Percentiles rank a stretch among this genome's conserved stretches.
Conservation (phyloP, 2,113 vertebrate species). For the Eira barbara region DNA sequence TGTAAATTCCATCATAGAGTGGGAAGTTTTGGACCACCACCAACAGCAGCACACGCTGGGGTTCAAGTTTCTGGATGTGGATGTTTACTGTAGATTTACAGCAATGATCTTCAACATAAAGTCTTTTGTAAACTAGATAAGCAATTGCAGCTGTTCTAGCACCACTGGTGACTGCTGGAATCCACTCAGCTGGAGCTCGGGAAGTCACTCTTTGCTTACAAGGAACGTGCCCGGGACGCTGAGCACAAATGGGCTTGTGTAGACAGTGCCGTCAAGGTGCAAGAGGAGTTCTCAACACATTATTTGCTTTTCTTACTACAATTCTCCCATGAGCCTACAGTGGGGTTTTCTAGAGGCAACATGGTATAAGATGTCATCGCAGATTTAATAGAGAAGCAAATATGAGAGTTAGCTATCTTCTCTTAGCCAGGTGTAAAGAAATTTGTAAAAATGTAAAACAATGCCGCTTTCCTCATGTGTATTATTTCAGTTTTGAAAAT, state of each 20-base stretch:
- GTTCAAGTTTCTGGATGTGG: constrained; percentile 89
- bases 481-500: background rate
- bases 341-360: background rate
- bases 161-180: constrained; percentile 84
- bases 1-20: background rate
- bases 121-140: constrained; percentile 86
- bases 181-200: constrained; percentile 79
- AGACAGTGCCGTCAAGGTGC: background rate
- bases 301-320: background rate
- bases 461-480: background rate
- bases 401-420: background rate
- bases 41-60: constrained; percentile 89
- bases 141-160: constrained; percentile 85
- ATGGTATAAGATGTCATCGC: background rate
- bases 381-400: background rate
- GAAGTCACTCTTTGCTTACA: background rate
- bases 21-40: constrained; percentile 85
- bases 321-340: background rate
- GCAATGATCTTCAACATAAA: constrained; percentile 83
- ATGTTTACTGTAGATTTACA: constrained; percentile 86
- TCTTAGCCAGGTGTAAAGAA: background rate
- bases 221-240: background rate
- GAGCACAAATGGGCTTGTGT: background rate
- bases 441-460: background rate
- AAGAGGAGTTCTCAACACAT: rapidly evolving